A percentile compares a stretch with the other conserved stretches of the same genome.
Conservation (phyloP, 2,797 vertebrate species). For the Helostoma temminkii region DNA sequence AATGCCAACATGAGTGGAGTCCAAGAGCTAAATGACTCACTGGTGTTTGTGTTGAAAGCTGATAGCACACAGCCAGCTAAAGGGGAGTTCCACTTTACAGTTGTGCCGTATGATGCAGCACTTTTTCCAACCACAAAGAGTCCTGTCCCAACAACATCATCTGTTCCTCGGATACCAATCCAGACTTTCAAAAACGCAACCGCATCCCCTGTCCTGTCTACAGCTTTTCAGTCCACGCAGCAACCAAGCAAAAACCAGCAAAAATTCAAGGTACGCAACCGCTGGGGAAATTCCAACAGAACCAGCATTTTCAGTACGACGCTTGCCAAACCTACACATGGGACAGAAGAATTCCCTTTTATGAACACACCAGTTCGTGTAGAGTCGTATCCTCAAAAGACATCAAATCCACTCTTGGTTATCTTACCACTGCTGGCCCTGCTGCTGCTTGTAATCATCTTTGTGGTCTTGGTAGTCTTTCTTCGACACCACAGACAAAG, state of each 20-base stretch:
- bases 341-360: slow-evolving; percentile 66
- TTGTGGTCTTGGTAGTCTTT: slow-evolving; percentile 80
- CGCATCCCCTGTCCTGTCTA: slow-evolving; percentile 46
- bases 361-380: slow-evolving; percentile 75
- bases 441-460: slow-evolving; percentile 83
- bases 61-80: slow-evolving; percentile 85
- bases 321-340: slow-evolving; percentile 68
- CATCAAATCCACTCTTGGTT: slow-evolving; percentile 80
- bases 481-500: slow-evolving; percentile 83
- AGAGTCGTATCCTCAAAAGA: slow-evolving; percentile 78
- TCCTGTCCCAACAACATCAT: slow-evolving; percentile 63
- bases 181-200: slow-evolving; percentile 63
- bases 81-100: slow-evolving; percentile 85
- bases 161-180: slow-evolving; percentile 50
- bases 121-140: slow-evolving; percentile 69
- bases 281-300: slow-evolving; percentile 81
- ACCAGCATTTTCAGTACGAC: slow-evolving; percentile 71
- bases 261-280: slow-evolving; percentile 77
- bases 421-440: slow-evolving; percentile 84
- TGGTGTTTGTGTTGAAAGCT: slow-evolving; percentile 89
- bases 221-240: slow-evolving; percentile 56
- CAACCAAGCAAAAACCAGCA: slow-evolving; percentile 77
- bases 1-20: slow-evolving; percentile 85
- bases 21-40: slow-evolving; percentile 86
- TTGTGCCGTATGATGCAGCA: slow-evolving; percentile 81